These are phyloP conservation scores for Bagarius yarrelli DNA, from an alignment of 2,113 vertebrate species.

Conservation along the genomic window DNA sequence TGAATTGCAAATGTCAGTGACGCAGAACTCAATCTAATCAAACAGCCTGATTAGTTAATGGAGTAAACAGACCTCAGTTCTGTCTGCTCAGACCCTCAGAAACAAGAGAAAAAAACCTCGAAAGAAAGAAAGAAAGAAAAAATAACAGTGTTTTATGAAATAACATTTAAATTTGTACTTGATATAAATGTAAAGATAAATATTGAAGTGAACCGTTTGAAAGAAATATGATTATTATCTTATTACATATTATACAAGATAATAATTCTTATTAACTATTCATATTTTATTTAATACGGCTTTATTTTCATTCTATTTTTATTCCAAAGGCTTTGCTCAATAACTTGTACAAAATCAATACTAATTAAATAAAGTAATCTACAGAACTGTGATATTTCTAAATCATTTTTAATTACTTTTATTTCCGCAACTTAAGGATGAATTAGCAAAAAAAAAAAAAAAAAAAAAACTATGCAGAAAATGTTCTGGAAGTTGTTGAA, in stretches of 20 bases:
- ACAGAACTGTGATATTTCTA: not conserved
- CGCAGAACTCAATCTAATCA: conserved; percentile 1
- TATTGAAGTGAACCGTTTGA: no score
- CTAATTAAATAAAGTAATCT: not conserved
- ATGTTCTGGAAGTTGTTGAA: not conserved
- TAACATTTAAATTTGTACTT: no score
- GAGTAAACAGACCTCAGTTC: not conserved
- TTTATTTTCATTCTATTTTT: no score
- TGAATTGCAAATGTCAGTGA: conserved; percentile 19
- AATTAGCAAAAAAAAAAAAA: not conserved
- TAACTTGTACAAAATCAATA: not conserved
- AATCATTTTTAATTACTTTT: no score
- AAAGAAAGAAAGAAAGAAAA: not conserved
- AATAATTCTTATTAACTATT: no score
- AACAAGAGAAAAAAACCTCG: not conserved
- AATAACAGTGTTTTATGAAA: not conserved
- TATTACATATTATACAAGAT: no score
- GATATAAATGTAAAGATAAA: no score
- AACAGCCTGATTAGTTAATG: not conserved
- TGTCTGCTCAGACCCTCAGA: not conserved
- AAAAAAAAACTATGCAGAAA: not conserved
- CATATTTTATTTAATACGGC: no score
- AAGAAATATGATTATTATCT: no score
- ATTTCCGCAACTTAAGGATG: no score
- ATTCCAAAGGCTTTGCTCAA: no score